Evolutionary conservation across 53 echinoderm and acorn worm species (phyloP), one percentile per base, ranked within the genome.

Genomic region (Actinopyga echinites): DNA sequence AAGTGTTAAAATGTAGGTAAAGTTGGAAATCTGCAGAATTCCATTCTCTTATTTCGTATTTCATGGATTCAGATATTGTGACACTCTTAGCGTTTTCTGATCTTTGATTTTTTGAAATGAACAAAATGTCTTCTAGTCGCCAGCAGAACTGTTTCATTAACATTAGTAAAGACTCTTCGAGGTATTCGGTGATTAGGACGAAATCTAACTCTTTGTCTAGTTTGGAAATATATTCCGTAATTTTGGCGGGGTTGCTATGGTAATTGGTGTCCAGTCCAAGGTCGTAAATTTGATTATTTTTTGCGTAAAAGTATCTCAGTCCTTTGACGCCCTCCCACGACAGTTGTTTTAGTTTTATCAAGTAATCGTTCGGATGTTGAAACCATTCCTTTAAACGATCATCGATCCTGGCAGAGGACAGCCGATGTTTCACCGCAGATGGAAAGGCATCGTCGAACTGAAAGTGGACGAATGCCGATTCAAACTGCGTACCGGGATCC

Each of bases 271-370:
- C 92, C 54, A 95, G 61, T 5, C 95, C 95, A 6, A 95, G 42
- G 75, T 92, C 90, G 58, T 85, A 95, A 26, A 87, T 82, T 36
- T 95, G 95, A 75, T 85, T 90, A 85, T 95, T 95, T 80, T 83
- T 84, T 1, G 92, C 87, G 43, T 89, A 95, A 56, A 85, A 83
- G 85, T 85, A 87, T 10, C 89, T 71, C 21, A 87, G 28, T 6
- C 86, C 88, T 33, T 62, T 34, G 31, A 56, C 83, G 10, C 49
- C 61, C 64, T 91, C 88, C 90, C 90, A 93, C 55, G 54, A 74
- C 56, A 93, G 38, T 8, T 74, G 13, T 61, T 91, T 91, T n/a
- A 92, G 53, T 49, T 77, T 84, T 22, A 79, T 64, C 12, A 91
- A 82, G 49, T 95, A 95, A 59, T 85, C 81, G 12, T 85, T 82